Percentiles rank a stretch among this genome's conserved stretches.
Evolutionary conservation across 2,888 invertebrate genomes (phyloP).

Genomic region (Smittia aterrima): DNA sequence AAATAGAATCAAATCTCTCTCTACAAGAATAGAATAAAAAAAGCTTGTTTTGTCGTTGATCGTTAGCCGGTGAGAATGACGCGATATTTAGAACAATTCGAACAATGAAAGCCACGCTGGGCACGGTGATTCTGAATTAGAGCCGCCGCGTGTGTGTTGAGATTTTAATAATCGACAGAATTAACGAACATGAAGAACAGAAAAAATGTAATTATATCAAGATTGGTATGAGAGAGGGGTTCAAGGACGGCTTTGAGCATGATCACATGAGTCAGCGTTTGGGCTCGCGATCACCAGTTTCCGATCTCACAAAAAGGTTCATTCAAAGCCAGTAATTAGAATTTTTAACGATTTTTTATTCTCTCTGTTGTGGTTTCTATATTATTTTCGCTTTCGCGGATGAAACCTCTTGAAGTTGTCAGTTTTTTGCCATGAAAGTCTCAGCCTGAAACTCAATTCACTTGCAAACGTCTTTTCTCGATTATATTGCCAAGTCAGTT

Average conservation of each 20-base stretch:
- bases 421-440: background rate
- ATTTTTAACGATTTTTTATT: background rate
- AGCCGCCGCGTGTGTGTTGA: background rate
- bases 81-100: background rate
- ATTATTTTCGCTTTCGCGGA: background rate
- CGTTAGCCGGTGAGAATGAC: background rate
- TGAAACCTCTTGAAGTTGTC: background rate
- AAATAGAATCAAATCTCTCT: too few relatives aligned
- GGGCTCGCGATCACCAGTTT: background rate
- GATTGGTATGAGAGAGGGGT: background rate
- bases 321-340: background rate
- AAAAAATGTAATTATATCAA: background rate
- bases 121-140: background rate
- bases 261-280: background rate
- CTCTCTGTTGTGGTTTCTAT: background rate
- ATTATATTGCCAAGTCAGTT: conserved; percentile 1
- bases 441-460: background rate
- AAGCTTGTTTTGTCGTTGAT: background rate
- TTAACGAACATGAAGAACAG: background rate
- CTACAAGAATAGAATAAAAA: background rate
- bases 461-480: background rate
- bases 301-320: too few relatives aligned
- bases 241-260: background rate
- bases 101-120: background rate
- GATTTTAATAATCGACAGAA: conserved; percentile 2